A percentile compares a stretch with the other conserved stretches of the same genome.
phyloP scores from a whole-genome alignment of 2,113 vertebrate species.

The Hypocryptadius cinnamomeus region DNA sequence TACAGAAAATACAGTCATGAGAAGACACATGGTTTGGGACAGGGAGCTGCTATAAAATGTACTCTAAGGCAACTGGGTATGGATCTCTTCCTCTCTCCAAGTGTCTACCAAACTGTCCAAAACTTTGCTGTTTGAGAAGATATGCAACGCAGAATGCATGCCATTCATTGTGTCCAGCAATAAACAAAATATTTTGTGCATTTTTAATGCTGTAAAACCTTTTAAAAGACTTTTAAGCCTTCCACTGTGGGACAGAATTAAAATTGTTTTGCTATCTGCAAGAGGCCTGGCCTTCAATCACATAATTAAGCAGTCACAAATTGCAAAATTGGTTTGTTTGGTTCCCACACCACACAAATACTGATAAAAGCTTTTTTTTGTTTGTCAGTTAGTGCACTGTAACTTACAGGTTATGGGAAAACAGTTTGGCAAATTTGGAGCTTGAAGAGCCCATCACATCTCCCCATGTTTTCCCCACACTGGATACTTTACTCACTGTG shows the following conservation, averaged over 20 bases:
- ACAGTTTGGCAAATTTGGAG: background rate
- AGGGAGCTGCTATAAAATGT: background rate
- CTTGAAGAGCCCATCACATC: background rate
- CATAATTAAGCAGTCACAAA: conserved; percentile 16
- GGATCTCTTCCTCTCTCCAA: background rate
- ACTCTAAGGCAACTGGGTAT: background rate
- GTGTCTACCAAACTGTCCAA: background rate
- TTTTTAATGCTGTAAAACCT: conserved; percentile 22
- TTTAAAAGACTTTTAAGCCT: background rate
- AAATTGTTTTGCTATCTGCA: conserved; percentile 23
- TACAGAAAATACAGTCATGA: background rate
- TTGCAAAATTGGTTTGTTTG: conserved; percentile 9
- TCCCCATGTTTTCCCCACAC: background rate
- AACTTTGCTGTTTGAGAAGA: background rate
- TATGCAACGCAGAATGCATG: background rate
- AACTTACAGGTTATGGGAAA: background rate
- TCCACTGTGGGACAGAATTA: background rate
- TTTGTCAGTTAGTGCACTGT: background rate
- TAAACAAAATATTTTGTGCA: background rate
- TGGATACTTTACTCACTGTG: background rate
- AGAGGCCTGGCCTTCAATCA: background rate
- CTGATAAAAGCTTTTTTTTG: conserved; percentile 17
- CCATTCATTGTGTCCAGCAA: background rate
- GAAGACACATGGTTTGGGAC: background rate
- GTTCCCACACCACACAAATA: background rate